Conservation (phyloP, 1,140 invertebrate species). For the Dinoponera quadriceps region DNA sequence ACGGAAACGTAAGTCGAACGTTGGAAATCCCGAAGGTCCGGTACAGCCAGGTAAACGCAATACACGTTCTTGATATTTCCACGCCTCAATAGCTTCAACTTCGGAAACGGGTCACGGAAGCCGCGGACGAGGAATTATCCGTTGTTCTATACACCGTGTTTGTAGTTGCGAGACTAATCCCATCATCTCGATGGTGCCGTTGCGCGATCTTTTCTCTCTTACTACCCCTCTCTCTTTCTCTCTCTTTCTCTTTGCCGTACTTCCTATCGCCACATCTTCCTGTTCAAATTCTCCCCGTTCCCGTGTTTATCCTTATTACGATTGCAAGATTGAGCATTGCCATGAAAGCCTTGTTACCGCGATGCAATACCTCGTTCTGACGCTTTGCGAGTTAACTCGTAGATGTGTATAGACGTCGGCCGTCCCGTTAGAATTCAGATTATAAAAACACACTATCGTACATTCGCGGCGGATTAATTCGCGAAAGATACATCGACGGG, state of each 20-base stretch:
- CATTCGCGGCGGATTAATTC: constrained; percentile 59
- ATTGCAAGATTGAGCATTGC: constrained; percentile 35
- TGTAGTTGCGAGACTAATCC: constrained; percentile 58
- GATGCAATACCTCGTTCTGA: too few species aligned
- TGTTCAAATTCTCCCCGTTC: constrained; percentile 11
- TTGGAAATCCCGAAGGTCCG: constrained; percentile 4
- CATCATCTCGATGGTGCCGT: constrained; percentile 4
- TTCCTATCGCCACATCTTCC: background rate
- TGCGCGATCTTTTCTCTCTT: background rate
- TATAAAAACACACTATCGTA: background rate
- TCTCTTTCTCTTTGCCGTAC: background rate
- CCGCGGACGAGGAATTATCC: constrained; percentile 71
- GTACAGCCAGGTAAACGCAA: constrained; percentile 13
- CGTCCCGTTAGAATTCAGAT: constrained; percentile 42
- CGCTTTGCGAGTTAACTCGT: constrained; percentile 18
- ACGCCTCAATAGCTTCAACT: constrained; percentile 64
- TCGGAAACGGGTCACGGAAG: constrained; percentile 64
- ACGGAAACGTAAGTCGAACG: constrained; percentile 38
- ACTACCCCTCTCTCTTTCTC: background rate
- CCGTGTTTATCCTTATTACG: constrained; percentile 46
- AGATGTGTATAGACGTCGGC: background rate
- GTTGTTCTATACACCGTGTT: constrained; percentile 61
- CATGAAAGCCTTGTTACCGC: constrained; percentile 43
- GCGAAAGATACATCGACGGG: constrained; percentile 26
- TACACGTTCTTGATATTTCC: constrained; percentile 52